Evolutionary conservation across 1,140 invertebrate species (phyloP), one percentile per base, ranked within the genome.

Genomic region (Drosophila punjabiensis): DNA sequence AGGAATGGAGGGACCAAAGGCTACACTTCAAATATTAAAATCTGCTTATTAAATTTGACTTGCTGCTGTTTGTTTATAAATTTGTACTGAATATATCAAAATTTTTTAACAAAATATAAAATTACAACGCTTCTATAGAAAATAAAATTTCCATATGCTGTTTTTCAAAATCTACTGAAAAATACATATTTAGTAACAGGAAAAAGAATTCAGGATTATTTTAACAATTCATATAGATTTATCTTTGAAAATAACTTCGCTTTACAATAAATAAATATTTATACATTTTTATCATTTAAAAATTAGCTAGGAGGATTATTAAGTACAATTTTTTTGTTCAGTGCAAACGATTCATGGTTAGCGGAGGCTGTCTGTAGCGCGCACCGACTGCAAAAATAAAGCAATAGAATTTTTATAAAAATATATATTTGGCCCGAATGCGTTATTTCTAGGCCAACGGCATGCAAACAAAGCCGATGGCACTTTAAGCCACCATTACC

Each of bases 401-500:
- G 85, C 85, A 85, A 88, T 81, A 89, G 82, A 88, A 88, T 78
- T 88, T 84, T 88, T 81, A 88, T 79, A 88, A 79, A 87, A 78
- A 87, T 53, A 58, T 58, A 82, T 87, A 82, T 76, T 79, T 74
- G 58, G 45, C 77, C 76, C 79, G 78, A 83, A 78, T 78, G 76
- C 81, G 85, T 76, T 89, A 85, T 88, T 81, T 89, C 81, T 76
- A 84, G 81, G 78, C 85, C 78, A 81, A 62, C 64, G 74, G 85
- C 85, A 85, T 81, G 85, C 86, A 81, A 88, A 88, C 85, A 88
- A 89, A 81, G 85, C 85, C 85, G 81, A 85, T 76, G 81, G 85
- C 85, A 85, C 74, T 88, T 89, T 89, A 67, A 73, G 78, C 84
- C 79, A 61, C 61, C 59, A 55, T 53, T 50, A 50, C 48, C 59